Evolutionary conservation across 1,140 invertebrate genomes (phyloP), one percentile per base, ranked within the genome.

Genomic region (Caenorhabditis tropicalis): DNA sequence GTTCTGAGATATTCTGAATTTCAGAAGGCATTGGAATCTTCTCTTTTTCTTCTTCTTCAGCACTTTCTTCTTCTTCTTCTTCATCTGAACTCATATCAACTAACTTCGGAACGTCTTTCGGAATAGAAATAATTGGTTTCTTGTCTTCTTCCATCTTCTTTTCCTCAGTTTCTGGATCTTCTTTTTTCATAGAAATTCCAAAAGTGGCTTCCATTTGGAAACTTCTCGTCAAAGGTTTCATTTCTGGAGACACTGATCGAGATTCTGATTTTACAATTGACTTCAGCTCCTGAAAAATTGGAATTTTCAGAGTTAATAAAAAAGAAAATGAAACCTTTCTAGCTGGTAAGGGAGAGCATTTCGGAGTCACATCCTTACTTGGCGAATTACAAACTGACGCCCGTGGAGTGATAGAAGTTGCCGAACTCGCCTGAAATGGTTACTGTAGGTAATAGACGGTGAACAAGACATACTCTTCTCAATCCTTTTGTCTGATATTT

Each of bases 121-220:
- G 58, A 4, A 65, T 36, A 19, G 21, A 7, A 19, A 21, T 27
- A 27, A 24, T 43, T 43, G 39, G 39, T 43, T 43, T 24, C 21
- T 24, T 5, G 10, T 27, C 53, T 24, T 58, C 29, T 12, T 58
- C 24, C 53, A 27, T 27, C 9, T 31, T 58, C 27, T 58, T 29
- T 7, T n/a, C 21, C 6, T 74, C 65, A n/a, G n/a, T n/a, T 4
- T 43, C 65, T 21, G 65, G 43, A 5, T 24, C 36, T 21, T 74
- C 43, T 24, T 74, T 46, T 27, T 15, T 10, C 33, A 2, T n/a
- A 3, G 36, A 5, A 74, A 46, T 31, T 46, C 65, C 65, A 74
- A 74, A 74, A 24, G 65, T 43, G 3, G 65, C 60, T 19, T 70
- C 65, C 65, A 74, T 74, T 27, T 74, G 65, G 24, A 74, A 74